phyloP scores from a whole-genome alignment of 2,888 invertebrate species.

The Siphonodentalium dalli region DNA sequence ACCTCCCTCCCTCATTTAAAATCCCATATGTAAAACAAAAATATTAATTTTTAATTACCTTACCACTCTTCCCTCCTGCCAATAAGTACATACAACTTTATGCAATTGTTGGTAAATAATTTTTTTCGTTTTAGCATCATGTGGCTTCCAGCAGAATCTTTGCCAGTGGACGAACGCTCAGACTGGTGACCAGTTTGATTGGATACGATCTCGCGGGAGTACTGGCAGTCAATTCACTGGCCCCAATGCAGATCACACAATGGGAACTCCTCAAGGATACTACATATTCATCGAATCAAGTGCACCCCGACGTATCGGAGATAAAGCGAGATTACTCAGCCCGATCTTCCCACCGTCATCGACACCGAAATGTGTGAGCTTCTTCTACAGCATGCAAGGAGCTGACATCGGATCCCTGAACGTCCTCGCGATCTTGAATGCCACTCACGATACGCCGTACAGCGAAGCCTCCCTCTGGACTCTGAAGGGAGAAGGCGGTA shows the following conservation, averaged over 20 bases:
- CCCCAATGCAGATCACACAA: constrained; percentile 48
- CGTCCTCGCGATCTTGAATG: constrained; percentile 39
- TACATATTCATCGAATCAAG: constrained; percentile 55
- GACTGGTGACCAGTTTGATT: constrained; percentile 56
- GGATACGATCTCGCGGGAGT: constrained; percentile 45
- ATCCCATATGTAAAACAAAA: too few relatives aligned
- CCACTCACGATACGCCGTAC: constrained; percentile 29
- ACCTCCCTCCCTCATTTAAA: too few relatives aligned
- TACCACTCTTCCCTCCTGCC: too few relatives aligned
- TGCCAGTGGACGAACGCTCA: constrained; percentile 57
- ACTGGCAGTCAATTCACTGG: constrained; percentile 50
- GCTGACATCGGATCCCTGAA: constrained; percentile 39
- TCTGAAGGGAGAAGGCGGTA: constrained; percentile 36
- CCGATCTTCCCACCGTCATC: constrained; percentile 33
- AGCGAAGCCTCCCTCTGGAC: constrained; percentile 44
- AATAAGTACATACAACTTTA: too few relatives aligned
- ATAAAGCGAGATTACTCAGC: constrained; percentile 39
- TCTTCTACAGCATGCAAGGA: constrained; percentile 52
- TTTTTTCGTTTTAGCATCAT: constrained; percentile 38
- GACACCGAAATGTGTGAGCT: constrained; percentile 35
- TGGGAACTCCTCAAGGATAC: constrained; percentile 36
- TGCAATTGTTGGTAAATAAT: too few relatives aligned
- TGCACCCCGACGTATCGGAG: constrained; percentile 33
- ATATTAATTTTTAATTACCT: too few relatives aligned
- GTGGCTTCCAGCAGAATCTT: constrained; percentile 58